Base-by-base conservation (phyloP, 2,797 vertebrate species). In the Rhodeus uyekii region DNA sequence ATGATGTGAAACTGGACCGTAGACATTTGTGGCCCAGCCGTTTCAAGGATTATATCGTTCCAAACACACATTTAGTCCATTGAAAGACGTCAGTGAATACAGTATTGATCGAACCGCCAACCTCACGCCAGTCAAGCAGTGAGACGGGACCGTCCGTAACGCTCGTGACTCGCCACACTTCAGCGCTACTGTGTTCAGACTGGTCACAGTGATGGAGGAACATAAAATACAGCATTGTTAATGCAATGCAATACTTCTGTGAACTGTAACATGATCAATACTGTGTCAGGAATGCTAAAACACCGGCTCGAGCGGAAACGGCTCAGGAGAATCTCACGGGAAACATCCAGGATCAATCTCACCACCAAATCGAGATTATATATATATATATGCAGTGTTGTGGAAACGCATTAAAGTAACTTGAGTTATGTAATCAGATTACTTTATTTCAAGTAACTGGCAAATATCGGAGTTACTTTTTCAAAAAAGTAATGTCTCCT, bases 11-110 rank as follows among this genome's bases (percentile, higher is more conserved):
- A 87, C 46, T 39, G 27, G 14, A 42, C n/a, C 63, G 13, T 16
- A 48, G 38, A 82, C 24, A 42, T 34, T 80, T 78, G 82, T 88
- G 85, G 78, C 84, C 74, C 58, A 80, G 69, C 50, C 53, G 16
- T 78, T 69, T 50, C 38, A 73, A 32, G 78, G 44, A 80, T 60
- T 36, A 22, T 27, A 53, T n/a, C 74, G 83, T 81, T 88, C 80
- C 32, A 90, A 87, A 86, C 83, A 71, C 86, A 87, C 68, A 85
- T 73, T 82, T 64, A 55, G 48, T 64, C 63, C 50, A 46, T 65
- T 14, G 32, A 58, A 78, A 89, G 87, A 89, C 77, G 85, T 77
- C 85, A 75, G 85, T 88, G 87, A 18, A 64, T 61, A 87, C 84
- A 87, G 79, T 67, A 78, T 86, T 86, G 76, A 89, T 32, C 42